Conservation (phyloP, 1,140 invertebrate species). For the Littorina saxatilis region DNA sequence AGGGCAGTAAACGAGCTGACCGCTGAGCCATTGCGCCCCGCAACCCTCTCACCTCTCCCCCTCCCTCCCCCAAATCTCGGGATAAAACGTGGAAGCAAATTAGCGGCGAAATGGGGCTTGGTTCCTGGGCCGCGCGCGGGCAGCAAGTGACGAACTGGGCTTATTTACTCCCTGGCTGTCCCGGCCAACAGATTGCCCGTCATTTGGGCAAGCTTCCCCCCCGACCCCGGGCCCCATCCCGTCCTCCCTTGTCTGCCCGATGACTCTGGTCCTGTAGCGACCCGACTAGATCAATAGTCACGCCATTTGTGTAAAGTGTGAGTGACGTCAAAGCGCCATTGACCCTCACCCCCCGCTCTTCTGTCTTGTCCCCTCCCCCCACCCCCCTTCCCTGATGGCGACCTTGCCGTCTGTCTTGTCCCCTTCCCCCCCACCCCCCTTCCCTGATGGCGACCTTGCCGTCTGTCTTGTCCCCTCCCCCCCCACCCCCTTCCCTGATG, state of each 20-base stretch:
- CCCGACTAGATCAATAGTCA: too few relatives aligned
- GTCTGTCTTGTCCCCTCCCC: background rate
- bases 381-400: background rate
- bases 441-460: background rate
- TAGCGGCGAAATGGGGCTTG: too few relatives aligned
- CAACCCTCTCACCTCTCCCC: too few relatives aligned
- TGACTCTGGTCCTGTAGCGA: background rate
- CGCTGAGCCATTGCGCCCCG: too few relatives aligned
- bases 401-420: background rate
- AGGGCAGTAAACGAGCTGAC: too few relatives aligned
- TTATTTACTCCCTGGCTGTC: background rate
- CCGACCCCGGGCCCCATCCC: background rate
- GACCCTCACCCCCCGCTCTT: background rate
- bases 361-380: background rate
- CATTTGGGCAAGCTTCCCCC: background rate
- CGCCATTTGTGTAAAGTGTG: background rate
- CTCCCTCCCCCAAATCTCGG: too few relatives aligned
- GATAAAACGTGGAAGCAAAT: too few relatives aligned
- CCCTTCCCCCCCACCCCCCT: background rate
- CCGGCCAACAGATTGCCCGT: background rate
- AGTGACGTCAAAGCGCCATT: slow-evolving; percentile 1
- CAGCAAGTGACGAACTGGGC: too few relatives aligned
- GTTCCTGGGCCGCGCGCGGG: too few relatives aligned
- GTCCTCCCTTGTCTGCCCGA: background rate
- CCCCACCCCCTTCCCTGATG: background rate